phyloP scores from a whole-genome alignment of 2,797 vertebrate species.

The Urocyon cinereoargenteus region DNA sequence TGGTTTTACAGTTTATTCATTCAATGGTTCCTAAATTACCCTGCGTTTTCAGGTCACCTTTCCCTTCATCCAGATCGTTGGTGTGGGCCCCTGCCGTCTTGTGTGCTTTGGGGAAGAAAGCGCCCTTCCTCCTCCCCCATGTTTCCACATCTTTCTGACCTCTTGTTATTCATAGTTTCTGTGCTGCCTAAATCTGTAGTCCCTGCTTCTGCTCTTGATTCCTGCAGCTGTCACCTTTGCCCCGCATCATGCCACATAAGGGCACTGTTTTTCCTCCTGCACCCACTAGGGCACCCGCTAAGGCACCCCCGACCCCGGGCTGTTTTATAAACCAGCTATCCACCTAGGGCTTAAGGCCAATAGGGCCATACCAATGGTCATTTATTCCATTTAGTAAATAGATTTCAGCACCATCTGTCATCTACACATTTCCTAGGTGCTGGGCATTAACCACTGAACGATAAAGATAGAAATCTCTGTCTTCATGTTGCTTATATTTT shows the following conservation, averaged over 20 bases:
- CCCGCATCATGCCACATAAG: background rate
- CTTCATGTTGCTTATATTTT: background rate
- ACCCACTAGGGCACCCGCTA: background rate
- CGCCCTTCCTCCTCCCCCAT: background rate
- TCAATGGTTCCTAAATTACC: background rate
- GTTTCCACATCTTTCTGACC: background rate
- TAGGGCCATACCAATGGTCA: no score
- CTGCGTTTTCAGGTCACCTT: background rate
- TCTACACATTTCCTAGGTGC: background rate
- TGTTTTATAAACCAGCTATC: background rate
- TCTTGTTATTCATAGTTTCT: background rate
- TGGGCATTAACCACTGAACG: background rate
- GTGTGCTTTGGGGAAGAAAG: background rate
- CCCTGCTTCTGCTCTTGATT: background rate
- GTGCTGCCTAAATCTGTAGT: background rate
- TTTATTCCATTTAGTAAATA: background rate
- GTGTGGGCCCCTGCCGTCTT: no score
- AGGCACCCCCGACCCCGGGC: accelerated
- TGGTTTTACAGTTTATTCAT: background rate
- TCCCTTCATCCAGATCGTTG: background rate
- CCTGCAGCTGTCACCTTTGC: background rate
- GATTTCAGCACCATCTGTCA: background rate
- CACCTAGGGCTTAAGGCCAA: background rate
- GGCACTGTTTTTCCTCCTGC: background rate
- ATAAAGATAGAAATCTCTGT: background rate